Base-by-base conservation (phyloP, 1,140 invertebrate genomes). In the Danaus plexippus region DNA sequence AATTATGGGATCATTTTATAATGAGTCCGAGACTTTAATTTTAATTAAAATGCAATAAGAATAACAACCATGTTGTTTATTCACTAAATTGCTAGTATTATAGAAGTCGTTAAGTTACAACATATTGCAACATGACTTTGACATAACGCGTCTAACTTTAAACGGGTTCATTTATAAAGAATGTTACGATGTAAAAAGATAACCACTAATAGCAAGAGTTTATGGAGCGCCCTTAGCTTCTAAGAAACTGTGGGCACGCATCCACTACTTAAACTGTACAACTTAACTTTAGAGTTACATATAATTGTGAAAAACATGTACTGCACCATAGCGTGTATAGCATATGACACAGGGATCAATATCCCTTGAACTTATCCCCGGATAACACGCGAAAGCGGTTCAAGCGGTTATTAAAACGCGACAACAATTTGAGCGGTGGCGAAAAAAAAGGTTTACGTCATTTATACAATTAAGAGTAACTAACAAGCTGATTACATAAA, bases 381-480 rank as follows among this genome's bases (percentile, higher is more conserved):
- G 22, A 32, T 32, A 32, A 32, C 22, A 6, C 7, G 22, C 22
- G 4, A 9, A 51, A 42, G 49, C 42, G 11, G 42, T 22, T 49
- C 53, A 42, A 43, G 41, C 11, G 45, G 41, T 67, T 60, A 61
- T 54, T 61, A 57, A 66, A 61, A 51, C 43, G 52, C 58, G 63
- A 58, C 51, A 60, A 69, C 42, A 51, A 66, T 69, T 61, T 63
- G 51, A 63, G 59, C 50, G 54, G 63, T 61, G 63, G 44, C 40
- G 45, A 49, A 47, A 57, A 66, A 61, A 69, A 65, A 66, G 57
- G 58, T 57, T 54, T 51, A 62, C 55, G 52, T 59, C 56, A 61
- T 69, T 69, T 64, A 62, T 64, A 62, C 60, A 69, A 69, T 69
- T 69, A 69, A 69, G 66, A 59, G 63, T 57, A 59, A 52, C 57